Base-by-base conservation (phyloP, 2,113 vertebrate genomes). In the Cyanoramphus novaezelandiae region DNA sequence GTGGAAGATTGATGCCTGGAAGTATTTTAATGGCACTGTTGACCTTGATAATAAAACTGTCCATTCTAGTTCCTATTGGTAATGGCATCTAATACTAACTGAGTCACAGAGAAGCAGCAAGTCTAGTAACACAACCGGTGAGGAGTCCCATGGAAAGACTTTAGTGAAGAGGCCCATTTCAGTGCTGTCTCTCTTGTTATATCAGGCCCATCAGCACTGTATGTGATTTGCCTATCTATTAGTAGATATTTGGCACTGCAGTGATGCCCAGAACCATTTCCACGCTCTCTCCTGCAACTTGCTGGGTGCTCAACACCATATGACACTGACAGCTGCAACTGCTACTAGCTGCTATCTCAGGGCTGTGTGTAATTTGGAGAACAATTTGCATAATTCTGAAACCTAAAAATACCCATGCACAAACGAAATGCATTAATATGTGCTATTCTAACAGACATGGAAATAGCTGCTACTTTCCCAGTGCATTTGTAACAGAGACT, bases 31-130 rank as follows among this genome's bases (percentile, higher is more conserved):
- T 69, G 76, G 86, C 71, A 55, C 76, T 78, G 80, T 67, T 97
- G 94, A 96, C 92, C 88, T 91, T 91, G 93, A 67, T 95, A 92
- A 96, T 92, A 94, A 95, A 96, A 93, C 65, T 91, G 78, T 87
- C 94, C 53, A 14, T 70, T 83, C 82, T 33, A 28, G 29, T 80
- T 90, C 18, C 0, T 86, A 75, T 52, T 86, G 63, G n/a, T 86
- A 84, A 88, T 49, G 59, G 50, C 86, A 94, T 59, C 72, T 63
- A 59, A 83, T 75, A 46, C 39, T 46, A 46, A 50, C 7, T 3
- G 52, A 79, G 79, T 52, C 92, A 77, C n/a, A 80, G 60, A 25
- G 59, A 60, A 60, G 39, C 43, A 53, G 41, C 46, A 64, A 52
- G 15, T 67, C 81, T 70, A 57, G 44, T 28, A 82, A 52, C 68